Conservation (phyloP, 2,888 invertebrate genomes). For the Drosophila algonquin region DNA sequence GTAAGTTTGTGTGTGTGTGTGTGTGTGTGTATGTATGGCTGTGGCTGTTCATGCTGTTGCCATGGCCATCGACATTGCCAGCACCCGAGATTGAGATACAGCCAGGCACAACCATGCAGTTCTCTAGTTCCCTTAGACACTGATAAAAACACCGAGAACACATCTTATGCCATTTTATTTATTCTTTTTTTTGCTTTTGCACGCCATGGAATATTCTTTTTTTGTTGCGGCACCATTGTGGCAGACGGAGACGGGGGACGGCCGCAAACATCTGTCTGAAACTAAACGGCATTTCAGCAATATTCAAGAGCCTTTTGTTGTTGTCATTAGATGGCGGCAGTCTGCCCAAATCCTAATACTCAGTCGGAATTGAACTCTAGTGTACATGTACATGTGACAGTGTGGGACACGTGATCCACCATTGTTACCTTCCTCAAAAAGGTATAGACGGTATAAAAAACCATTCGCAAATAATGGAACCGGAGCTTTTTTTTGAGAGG, state of each 20-base stretch:
- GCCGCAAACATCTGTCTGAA: conserved; percentile 40
- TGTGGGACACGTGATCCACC: no score
- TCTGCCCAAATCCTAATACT: conserved; percentile 6
- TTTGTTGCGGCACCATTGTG: conserved; percentile 43
- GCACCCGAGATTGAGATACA: conserved; percentile 44
- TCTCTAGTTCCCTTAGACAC: conserved; percentile 20
- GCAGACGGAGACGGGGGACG: conserved; percentile 11
- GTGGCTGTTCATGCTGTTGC: conserved; percentile 15
- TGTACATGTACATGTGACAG: neutral
- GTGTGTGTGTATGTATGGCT: neutral
- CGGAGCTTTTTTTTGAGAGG: neutral
- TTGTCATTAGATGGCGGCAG: conserved; percentile 49
- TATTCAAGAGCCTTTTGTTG: conserved; percentile 51
- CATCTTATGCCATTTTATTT: conserved; percentile 28
- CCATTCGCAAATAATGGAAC: neutral
- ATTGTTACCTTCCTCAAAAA: no score
- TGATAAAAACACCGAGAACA: conserved; percentile 38
- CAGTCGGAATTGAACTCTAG: conserved; percentile 14
- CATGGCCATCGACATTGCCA: conserved; percentile 4
- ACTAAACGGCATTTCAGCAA: conserved; percentile 48
- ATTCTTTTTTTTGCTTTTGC: conserved; percentile 5
- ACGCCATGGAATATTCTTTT: conserved; percentile 27
- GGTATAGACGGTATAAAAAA: no score
- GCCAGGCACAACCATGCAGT: conserved; percentile 20
- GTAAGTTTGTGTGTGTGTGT: neutral